Evolutionary conservation across 2,797 vertebrate genomes (phyloP).

Genomic region (Clarias pachynema): DNA sequence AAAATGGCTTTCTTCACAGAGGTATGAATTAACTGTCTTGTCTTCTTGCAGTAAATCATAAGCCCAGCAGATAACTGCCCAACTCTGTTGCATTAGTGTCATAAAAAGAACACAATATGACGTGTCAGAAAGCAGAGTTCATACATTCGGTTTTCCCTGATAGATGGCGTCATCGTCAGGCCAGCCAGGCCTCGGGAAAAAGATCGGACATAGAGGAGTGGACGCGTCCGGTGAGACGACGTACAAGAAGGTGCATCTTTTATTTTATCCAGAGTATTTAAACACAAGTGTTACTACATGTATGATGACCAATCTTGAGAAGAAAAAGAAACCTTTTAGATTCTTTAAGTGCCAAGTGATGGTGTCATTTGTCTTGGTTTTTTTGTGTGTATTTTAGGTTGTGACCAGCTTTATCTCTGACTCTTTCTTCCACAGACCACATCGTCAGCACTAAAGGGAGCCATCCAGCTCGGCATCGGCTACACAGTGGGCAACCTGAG

Average conservation of each 20-base stretch:
- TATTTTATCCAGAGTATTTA: not conserved
- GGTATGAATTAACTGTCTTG: conserved; percentile 64
- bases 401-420: not conserved
- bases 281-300: not conserved
- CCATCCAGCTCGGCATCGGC: conserved; percentile 88
- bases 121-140: not conserved
- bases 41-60: conserved; percentile 31
- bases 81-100: conserved; percentile 21
- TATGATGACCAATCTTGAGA: not conserved
- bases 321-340: not conserved
- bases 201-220: conserved; percentile 93
- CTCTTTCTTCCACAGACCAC: conserved; percentile 76
- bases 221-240: conserved; percentile 97
- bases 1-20: conserved; percentile 80
- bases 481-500: conserved; percentile 89
- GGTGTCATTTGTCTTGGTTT: not conserved
- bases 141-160: conserved; percentile 10
- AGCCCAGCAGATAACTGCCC: conserved; percentile 15
- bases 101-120: not conserved
- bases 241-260: conserved; percentile 89
- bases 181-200: conserved; percentile 86
- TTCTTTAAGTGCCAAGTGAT: not conserved
- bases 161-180: conserved; percentile 84
- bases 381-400: not conserved
- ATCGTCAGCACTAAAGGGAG: conserved; percentile 86